Evolutionary conservation across 2,888 invertebrate species (phyloP), one percentile per base, ranked within the genome.

Genomic region (Lepetodrilus schrolli): DNA sequence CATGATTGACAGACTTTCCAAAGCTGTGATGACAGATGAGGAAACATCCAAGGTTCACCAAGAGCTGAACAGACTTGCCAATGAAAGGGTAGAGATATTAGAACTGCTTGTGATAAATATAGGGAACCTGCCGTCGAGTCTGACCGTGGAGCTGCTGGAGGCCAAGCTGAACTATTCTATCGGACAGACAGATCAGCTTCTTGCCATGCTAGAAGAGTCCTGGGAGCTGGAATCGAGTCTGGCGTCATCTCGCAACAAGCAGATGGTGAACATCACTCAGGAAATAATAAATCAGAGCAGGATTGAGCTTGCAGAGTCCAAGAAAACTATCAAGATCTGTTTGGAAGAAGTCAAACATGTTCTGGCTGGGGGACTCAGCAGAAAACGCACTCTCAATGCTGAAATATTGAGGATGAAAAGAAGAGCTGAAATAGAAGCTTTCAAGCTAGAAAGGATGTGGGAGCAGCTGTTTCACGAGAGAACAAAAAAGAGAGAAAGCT

Each of bases 131-230:
- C 89, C 90, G 17, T 83, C 88, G n/a, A 89, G 88, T 73, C 74
- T 90, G 34, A 88, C 89, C 74, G 87, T 90, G 20, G 90, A 91
- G 73, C 77, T 90, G 38, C 83, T 90, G 10, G 91, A 91, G 75
- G 90, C 89, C 4, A 90, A 90, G 74, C 80, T 91, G 13, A 90
- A 91, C 73, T 90, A 91, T 75, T 88, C 88, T 74, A 87, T 90
- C 69, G 90, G 90, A 0, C 90, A 91, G 79, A 90, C 91, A 13
- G 90, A 90, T 79, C 81, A 86, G 17, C 76, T 90, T n/a, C 79
- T 91, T 21, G 79, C 87, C n/a, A 80, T 87, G 0, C 73, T 90
- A 8, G 89, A 90, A 49, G 83, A 85, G 13, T 79, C 78, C 13
- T 82, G 84, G 79, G 79, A 74, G 17, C 77, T 73, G 26, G 72